Conservation (phyloP, 2,797 vertebrate species). For the Phoxinus dragarum region DNA sequence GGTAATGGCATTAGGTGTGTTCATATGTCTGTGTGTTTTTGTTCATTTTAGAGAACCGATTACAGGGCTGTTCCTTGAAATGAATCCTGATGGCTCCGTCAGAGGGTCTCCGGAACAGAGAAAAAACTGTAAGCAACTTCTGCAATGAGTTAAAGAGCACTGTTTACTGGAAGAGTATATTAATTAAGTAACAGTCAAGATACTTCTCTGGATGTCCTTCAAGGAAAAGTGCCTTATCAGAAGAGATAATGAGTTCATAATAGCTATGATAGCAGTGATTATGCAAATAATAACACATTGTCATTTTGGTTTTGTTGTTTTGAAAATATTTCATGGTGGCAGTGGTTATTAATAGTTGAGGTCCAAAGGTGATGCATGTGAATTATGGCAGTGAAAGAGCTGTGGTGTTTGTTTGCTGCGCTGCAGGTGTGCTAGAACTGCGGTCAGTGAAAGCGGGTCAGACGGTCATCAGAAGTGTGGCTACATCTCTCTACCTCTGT, state of each 20-base stretch:
- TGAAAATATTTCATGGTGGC: not conserved
- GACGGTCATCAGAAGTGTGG: slow-evolving; percentile 69
- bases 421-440: slow-evolving; percentile 76
- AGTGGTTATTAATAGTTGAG: not conserved
- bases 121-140: slow-evolving; percentile 70
- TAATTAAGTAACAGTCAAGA: not conserved
- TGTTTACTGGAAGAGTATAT: not conserved
- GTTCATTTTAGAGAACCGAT: slow-evolving; percentile 71
- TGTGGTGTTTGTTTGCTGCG: slow-evolving; percentile 42
- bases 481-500: slow-evolving; percentile 76
- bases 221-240: not conserved
- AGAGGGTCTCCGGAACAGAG: slow-evolving; percentile 69
- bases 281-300: not conserved
- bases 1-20: not conserved
- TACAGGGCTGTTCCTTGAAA: slow-evolving; percentile 75
- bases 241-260: not conserved
- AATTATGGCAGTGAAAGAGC: not conserved
- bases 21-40: slow-evolving; percentile 25
- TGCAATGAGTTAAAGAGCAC: not conserved
- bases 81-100: slow-evolving; percentile 73
- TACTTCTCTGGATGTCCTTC: not conserved
- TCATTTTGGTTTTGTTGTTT: not conserved
- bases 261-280: not conserved
- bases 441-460: slow-evolving; percentile 72
- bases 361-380: not conserved